Percentiles rank a stretch among this genome's conserved stretches.
Conservation (phyloP, 2,113 vertebrate genomes). For the Gobio gobio region DNA sequence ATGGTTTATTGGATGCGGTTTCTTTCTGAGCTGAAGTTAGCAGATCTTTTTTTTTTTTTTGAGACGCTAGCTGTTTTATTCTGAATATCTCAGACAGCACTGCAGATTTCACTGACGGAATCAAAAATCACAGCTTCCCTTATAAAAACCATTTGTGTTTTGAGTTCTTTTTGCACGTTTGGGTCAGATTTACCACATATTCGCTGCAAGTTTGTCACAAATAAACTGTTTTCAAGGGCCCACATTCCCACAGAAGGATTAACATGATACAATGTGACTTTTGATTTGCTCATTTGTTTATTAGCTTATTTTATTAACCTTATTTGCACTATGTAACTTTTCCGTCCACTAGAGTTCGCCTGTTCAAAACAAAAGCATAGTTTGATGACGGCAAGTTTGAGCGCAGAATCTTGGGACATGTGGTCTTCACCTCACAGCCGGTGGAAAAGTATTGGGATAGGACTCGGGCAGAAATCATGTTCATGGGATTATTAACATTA, state of each 20-base stretch:
- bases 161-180: background rate
- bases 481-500: too few species aligned
- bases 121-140: background rate
- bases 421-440: too few species aligned
- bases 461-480: too few species aligned
- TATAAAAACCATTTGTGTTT: background rate
- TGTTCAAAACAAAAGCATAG: too few species aligned
- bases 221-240: background rate
- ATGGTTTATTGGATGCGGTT: background rate
- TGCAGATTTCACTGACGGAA: background rate
- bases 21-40: background rate
- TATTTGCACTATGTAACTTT: background rate
- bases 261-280: background rate
- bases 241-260: background rate
- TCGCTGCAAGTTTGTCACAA: background rate
- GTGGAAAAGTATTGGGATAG: too few species aligned
- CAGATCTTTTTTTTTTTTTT: constrained; percentile 10
- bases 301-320: background rate
- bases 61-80: background rate
- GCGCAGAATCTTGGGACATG: too few species aligned
- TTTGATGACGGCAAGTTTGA: too few species aligned
- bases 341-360: too few species aligned
- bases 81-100: background rate
- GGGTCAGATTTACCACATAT: background rate
- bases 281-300: background rate